Evolutionary conservation across 35 echinoderm and acorn worm species (phyloP).

Genomic region (Diadema setosum): DNA sequence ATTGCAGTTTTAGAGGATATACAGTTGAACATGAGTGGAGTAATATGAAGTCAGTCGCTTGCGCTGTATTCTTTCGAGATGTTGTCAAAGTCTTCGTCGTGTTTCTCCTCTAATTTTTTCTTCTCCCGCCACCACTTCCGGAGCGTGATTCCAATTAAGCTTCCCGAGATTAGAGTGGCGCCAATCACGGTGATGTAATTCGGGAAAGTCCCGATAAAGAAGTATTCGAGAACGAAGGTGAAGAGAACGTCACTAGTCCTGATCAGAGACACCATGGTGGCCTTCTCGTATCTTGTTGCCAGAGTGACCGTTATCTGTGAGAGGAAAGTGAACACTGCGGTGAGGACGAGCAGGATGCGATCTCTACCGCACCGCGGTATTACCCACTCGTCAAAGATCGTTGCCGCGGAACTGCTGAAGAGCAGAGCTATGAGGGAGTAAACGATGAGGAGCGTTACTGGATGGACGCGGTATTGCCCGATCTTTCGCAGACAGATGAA

Average conservation of each 20-base stretch:
- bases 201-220: not conserved
- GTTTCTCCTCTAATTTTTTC: too few relatives aligned
- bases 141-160: not conserved
- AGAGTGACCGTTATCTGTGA: not conserved
- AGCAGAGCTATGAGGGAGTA: not conserved
- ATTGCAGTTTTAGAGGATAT: too few relatives aligned
- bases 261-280: not conserved
- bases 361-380: not conserved
- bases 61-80: too few relatives aligned
- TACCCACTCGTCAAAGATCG: not conserved
- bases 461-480: not conserved
- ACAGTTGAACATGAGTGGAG: too few relatives aligned
- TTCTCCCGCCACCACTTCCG: not conserved
- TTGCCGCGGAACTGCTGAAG: not conserved
- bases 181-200: not conserved
- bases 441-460: not conserved
- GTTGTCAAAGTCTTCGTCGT: too few relatives aligned
- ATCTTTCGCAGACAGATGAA: not conserved
- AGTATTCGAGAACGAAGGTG: not conserved
- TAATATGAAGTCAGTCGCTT: too few relatives aligned
- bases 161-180: not conserved
- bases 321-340: not conserved
- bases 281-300: not conserved
- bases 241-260: not conserved
- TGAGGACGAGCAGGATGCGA: not conserved